phyloP scores from a whole-genome alignment of 2,888 invertebrate species.

The Isoperla grammatica region DNA sequence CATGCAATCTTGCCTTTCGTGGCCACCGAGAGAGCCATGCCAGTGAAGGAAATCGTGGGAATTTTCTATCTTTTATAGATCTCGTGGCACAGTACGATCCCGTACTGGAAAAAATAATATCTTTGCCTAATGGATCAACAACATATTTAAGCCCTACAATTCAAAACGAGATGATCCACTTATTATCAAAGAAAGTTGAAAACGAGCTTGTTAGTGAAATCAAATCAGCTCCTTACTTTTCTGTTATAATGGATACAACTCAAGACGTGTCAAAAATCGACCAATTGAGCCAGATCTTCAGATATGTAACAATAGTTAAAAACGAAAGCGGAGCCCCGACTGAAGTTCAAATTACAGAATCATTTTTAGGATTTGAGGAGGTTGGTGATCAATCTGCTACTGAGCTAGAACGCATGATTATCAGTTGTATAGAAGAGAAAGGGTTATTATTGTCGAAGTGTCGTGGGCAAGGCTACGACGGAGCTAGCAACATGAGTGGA shows the following conservation, averaged over 20 bases:
- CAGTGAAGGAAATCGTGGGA: conserved; percentile 26
- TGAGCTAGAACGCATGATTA: conserved; percentile 20
- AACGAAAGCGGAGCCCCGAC: conserved; percentile 21
- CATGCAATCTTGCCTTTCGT: conserved; percentile 25
- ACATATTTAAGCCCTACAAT: conserved; percentile 18
- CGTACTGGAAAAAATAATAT: not conserved
- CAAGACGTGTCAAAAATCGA: conserved; percentile 19
- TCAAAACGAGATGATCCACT: conserved; percentile 19
- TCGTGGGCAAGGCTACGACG: conserved; percentile 32
- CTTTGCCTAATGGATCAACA: not conserved
- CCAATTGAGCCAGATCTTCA: conserved; percentile 16
- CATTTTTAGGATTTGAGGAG: conserved; percentile 25
- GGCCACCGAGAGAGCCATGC: conserved; percentile 6
- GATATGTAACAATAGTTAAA: conserved; percentile 20
- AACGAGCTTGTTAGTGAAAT: not conserved
- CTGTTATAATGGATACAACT: conserved; percentile 18
- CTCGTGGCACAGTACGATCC: not conserved
- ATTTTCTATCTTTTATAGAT: not conserved
- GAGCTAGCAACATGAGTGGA: conserved; percentile 30
- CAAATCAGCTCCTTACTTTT: conserved; percentile 4
- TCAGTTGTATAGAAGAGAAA: conserved; percentile 19
- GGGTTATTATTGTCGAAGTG: conserved; percentile 25
- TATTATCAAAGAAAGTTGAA: not conserved
- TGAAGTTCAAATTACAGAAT: conserved; percentile 24
- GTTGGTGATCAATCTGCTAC: conserved; percentile 21